A percentile compares a stretch with the other conserved stretches of the same genome.
Evolutionary conservation across 2,888 invertebrate species (phyloP).

Genomic region (Orthosia incerta): DNA sequence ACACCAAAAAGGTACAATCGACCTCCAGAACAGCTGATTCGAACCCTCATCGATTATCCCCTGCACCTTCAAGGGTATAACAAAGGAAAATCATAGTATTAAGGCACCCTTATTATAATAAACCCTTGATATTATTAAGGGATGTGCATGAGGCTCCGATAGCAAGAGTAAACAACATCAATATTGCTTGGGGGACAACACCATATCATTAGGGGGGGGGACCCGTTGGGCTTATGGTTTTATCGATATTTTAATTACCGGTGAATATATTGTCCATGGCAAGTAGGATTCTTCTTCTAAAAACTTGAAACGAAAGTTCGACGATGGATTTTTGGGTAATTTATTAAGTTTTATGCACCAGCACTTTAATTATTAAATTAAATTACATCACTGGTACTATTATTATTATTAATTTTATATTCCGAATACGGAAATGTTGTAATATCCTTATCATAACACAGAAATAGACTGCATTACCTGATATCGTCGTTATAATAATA

Average conservation of each 20-base stretch:
- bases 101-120: constrained; percentile 69
- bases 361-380: no score
- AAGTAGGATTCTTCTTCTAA: no score
- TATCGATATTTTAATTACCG: constrained; percentile 31
- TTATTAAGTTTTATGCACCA: no score
- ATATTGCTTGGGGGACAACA: constrained; percentile 76
- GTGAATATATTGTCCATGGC: no score
- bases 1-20: constrained; percentile 14
- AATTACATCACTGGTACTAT: no score
- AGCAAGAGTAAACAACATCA: constrained; percentile 82
- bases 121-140: constrained; percentile 73
- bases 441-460: background rate
- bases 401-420: background rate
- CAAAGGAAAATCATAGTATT: constrained; percentile 61
- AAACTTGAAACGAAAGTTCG: no score
- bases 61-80: constrained; percentile 48
- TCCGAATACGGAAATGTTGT: background rate
- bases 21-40: constrained; percentile 36
- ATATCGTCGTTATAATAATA: no score
- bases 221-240: background rate
- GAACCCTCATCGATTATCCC: constrained; percentile 54
- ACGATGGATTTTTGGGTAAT: no score
- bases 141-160: constrained; percentile 75
- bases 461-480: no score
- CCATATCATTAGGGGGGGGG: constrained; percentile 64